Base-by-base conservation (phyloP, 30 jellyfish, hydroid and myxozoan species). In the Aurelia aurita complex sp. Pacific region DNA sequence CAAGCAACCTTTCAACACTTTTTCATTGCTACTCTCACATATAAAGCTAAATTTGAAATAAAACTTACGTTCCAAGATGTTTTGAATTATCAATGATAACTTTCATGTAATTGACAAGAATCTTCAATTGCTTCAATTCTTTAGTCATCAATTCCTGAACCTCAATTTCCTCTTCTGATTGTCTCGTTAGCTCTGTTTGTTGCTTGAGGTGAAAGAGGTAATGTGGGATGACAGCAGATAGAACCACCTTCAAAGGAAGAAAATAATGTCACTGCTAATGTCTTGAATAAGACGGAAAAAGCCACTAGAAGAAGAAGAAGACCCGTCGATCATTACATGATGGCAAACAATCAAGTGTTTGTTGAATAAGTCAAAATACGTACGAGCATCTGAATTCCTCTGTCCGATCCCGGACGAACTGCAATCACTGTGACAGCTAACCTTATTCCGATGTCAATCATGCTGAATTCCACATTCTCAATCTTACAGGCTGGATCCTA, bases 381-480 rank as follows among this genome's bases (percentile, higher is more conserved):
- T 76, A 88, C 98, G 90, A 94, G 88, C 99, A 94, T 94, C 73
- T 94, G 97, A 36, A 59, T 78, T 15, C 96, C 97, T 74, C 99
- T 64, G 4, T 53, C 29, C 16, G 99, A 94, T 57, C 85, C 96
- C 35, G 99, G 97, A 17, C 87, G 67, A 76, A 87, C 85, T 9
- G 99, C 99, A 42, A 94, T 94, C 33, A 94, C 96, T 40, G 99
- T 94, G 50, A 94, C 91, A 1, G 97, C 97, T 51, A 94, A 63
- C 4, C 99, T 83, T n/a, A 94, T 72, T 14, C 96, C 89, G 54
- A 89, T 53, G 78, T 94, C 99, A 63, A 89, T 79, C 79, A 67
- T 55, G 50, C 92, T 82, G 81, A 92, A 71, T 50, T 89, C 97
- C 15, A 76, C 86, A 38, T 32, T 67, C 11, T 87, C 96, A 61